Base-by-base conservation (phyloP, 2,888 invertebrate genomes). In the Caenorhabditis macrosperma region DNA sequence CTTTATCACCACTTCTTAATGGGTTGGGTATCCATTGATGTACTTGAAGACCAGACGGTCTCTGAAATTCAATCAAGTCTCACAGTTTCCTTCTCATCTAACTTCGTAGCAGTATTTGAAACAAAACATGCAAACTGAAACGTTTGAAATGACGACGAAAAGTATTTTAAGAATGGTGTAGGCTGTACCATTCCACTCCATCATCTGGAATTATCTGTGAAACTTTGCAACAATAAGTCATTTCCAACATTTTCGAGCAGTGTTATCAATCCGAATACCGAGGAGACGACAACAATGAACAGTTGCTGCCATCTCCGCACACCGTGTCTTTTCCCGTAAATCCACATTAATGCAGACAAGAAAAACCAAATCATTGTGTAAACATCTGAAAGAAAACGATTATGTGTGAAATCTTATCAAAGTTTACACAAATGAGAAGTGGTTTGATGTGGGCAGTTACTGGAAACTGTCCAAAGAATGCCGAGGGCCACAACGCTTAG, bases 281-380 rank as follows among this genome's bases (percentile, higher is more conserved):
- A 60, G 2, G 69, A 41, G 0, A 61, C 44, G 0, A 61, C 44
- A 15, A 71, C 38, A 2, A 54, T 15, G 24, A 26, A 71, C 4
- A 44, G 33, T 10, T 60, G 69, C 22, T 71, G 69, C 69, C 69
- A 71, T 44, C 26, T 60, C n/a, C 61, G 9, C 1, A 61, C 54
- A 10, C 69, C 69, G 20, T 71, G 69, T 33, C 69, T 1, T 44
- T 71, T 71, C 4, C 60, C 60, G n/a, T 71, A 71, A 7, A 71
- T 61, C 69, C 69, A 71, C 33, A 71, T 41, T 1, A n/a, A 17
- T 0, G 61, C 50, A 0, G 69, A 60, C 5, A 44, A 30, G 22
- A 26, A 60, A 0, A 54, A 6, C 69, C 69, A 71, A 1, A 30
- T 9, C 0, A 28, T 20, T 1, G 35, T 44, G 44, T 71, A 61